Evolutionary conservation across 2,888 invertebrate species (phyloP).

Genomic region (Atrina japonica): DNA sequence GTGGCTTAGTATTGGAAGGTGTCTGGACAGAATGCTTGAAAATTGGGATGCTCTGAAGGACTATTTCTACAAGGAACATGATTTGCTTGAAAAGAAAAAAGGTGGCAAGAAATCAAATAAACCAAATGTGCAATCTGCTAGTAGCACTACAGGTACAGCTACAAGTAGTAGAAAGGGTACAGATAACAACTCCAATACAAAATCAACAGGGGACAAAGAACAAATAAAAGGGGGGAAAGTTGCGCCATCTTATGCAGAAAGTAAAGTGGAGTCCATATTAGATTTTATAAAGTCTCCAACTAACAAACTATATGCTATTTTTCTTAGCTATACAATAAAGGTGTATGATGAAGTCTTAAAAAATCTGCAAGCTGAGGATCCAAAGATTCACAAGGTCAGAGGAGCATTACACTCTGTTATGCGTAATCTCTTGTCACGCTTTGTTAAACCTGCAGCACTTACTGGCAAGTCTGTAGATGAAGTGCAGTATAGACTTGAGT

Average conservation of each 20-base stretch:
- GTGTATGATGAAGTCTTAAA: slow-evolving; percentile 43
- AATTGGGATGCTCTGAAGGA: slow-evolving; percentile 45
- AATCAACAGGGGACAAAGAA: background rate
- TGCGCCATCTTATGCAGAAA: slow-evolving; percentile 38
- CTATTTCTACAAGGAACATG: slow-evolving; percentile 34
- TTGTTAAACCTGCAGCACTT: slow-evolving; percentile 40
- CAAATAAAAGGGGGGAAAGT: slow-evolving; percentile 1
- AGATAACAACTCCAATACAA: background rate
- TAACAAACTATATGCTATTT: slow-evolving; percentile 43
- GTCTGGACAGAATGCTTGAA: slow-evolving; percentile 31
- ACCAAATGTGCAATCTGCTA: background rate
- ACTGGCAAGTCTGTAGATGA: slow-evolving; percentile 12
- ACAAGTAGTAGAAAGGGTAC: background rate
- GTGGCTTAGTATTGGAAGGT: slow-evolving; percentile 33
- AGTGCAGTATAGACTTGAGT: slow-evolving; percentile 22
- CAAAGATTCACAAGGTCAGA: slow-evolving; percentile 44
- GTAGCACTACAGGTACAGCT: background rate
- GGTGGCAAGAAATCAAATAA: slow-evolving; percentile 1
- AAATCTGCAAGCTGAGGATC: slow-evolving; percentile 40
- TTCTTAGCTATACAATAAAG: slow-evolving; percentile 39
- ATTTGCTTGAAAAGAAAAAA: slow-evolving; percentile 3
- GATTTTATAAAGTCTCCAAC: slow-evolving; percentile 43
- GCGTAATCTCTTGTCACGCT: slow-evolving; percentile 23
- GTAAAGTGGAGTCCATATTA: slow-evolving; percentile 29
- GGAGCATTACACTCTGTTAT: slow-evolving; percentile 14